Base-by-base conservation (phyloP, 2,113 vertebrate genomes). In the Lamprologus speciosus region DNA sequence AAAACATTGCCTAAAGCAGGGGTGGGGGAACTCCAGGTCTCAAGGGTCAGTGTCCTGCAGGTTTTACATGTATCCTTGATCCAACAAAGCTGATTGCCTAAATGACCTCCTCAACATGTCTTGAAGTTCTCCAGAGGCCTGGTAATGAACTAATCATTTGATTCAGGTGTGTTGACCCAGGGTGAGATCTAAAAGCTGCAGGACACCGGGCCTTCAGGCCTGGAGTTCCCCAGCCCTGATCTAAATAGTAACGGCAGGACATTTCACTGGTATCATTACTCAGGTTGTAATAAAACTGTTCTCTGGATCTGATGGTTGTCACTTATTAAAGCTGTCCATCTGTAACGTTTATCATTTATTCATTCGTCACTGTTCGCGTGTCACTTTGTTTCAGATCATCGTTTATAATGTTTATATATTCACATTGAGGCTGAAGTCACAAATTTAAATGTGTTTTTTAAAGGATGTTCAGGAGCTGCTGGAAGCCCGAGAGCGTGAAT, bases 391-490 rank as follows among this genome's bases (percentile, higher is more conserved):
- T 54, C 47, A 40, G n/a, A 26, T 13, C 16, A 53, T 37, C 3
- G 5, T 17, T 17, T 19, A 23, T 5, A 40, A 40, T 73, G 13
- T 54, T 17, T 37, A 68, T 37, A 68, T 37, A 37, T 37, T 68
- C 63, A 68, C 21, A n/a, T 2, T 58, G 21, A 81, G 21, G 33
- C 53, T 42, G 9, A 42, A 23, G 84, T 63, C 26, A 13, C 58
- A 35, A 45, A 47, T 63, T 6, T 14, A 11, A 19, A 55, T 80
- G 50, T 84, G 13, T 92, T 51, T 89, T 78, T 9, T 80, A 13
- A 91, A 97, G 96, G 95, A 96, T 3, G 81, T 96, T 65, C 57
- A 89, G 82, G 96, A 96, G 81, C 94, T 96, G 70, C 88, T 97
- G 42, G 94, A 95, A 84, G 94, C 93, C 81, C 85, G 93, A 87